Evolutionary conservation across 2,888 invertebrate genomes (phyloP).

Genomic region (Crocallis elinguaria): DNA sequence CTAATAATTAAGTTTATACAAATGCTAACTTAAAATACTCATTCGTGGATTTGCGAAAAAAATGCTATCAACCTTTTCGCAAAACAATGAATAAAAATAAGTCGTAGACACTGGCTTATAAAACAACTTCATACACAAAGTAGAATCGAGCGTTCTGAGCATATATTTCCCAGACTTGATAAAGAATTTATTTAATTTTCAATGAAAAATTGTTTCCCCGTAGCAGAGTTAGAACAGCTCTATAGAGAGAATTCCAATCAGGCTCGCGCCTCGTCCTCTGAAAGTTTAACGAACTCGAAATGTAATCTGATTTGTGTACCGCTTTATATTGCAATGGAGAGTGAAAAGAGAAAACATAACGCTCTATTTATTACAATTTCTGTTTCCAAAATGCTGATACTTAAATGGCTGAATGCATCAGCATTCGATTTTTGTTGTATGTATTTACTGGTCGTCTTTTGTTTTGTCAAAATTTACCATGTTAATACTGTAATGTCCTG

Average conservation of each 20-base stretch:
- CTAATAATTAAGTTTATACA: too few relatives aligned
- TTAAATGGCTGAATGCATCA: too few relatives aligned
- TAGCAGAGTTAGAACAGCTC: constrained; percentile 42
- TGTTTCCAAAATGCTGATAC: too few relatives aligned
- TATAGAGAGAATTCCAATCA: constrained; percentile 59
- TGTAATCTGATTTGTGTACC: constrained; percentile 65
- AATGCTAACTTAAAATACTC: too few relatives aligned
- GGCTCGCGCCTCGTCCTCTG: constrained; percentile 50
- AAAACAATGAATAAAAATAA: too few relatives aligned
- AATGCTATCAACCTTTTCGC: too few relatives aligned
- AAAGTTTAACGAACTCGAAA: constrained; percentile 72
- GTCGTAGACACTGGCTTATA: too few relatives aligned
- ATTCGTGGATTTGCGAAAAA: too few relatives aligned
- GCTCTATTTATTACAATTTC: background rate
- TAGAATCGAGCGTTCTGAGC: background rate
- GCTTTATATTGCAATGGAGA: constrained; percentile 48
- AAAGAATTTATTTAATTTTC: constrained; percentile 31
- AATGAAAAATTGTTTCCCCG: constrained; percentile 33
- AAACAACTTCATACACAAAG: background rate
- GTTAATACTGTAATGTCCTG: too few relatives aligned
- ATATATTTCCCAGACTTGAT: constrained; percentile 7
- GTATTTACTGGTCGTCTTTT: too few relatives aligned
- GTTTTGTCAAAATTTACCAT: too few relatives aligned
- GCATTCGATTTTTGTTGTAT: too few relatives aligned
- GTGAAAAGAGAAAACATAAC: constrained; percentile 34